Evolutionary conservation across 2,888 invertebrate species (phyloP), one percentile per base, ranked within the genome.

Genomic region (Drepana falcataria): DNA sequence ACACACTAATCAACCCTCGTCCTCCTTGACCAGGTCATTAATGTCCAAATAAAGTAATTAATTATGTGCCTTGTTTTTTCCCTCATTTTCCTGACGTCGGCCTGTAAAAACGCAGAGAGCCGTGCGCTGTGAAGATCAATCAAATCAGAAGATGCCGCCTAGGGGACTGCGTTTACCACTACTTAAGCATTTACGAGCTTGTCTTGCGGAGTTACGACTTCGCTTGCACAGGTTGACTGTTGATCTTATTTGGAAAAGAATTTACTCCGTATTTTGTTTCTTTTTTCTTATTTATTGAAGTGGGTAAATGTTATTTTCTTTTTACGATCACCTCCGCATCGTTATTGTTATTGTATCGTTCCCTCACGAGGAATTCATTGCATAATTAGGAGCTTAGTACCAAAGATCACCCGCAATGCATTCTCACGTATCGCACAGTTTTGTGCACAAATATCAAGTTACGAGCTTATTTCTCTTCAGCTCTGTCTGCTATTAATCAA

Each of bases 11-110:
- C 81, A 83, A 85, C 87, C 85, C 82, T 83, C 83, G 78, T 84
- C 75, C 80, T 72, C 78, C 80, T 82, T 81, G 84, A 82, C 80
- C 76, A 73, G 80, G 83, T 85, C 89, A 85, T 89, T 89, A 89
- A 89, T 89, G 88, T 89, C 88, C 83, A 85, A 89, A 90, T 88
- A 85, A 88, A 86, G 88, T 87, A 89, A 90, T 91, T 90, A 87
- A 88, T 89, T 87, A 86, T 81, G 83, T 82, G 84, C 71, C 75
- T 68, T 70, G 79, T 81, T 85, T 86, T 83, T 87, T 85, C 77
- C 79, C 83, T 83, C 77, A 81, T 86, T 87, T 84, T 82, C 81
- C 74, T 82, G 82, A 82, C 83, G 82, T 72, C 67, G 73, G 72
- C 74, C 75, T 79, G 85, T 84, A 87, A 87, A 89, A 87, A 87